Evolutionary conservation across 1,140 invertebrate species (phyloP), one percentile per base, ranked within the genome.

Genomic region (Zophobas atratus): DNA sequence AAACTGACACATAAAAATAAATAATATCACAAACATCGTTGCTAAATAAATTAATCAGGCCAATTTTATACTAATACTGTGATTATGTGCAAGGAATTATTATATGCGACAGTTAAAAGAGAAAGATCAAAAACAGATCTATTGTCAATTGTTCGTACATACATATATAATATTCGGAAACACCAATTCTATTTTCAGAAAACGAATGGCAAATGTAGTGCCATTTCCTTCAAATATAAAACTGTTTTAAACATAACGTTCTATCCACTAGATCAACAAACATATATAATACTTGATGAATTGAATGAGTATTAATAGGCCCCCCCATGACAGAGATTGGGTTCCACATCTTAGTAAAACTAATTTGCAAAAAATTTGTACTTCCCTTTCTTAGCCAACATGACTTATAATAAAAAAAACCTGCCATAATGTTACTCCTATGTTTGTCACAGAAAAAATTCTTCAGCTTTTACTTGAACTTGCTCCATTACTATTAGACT

Each of bases 11-110:
- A 77, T 8, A 34, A 49, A 51, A 77, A 56, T 55, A 77, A 77
- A 70, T 77, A 79, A 79, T 80, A 80, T 80, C 79, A 80, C 79
- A 80, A 80, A 74, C 60, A 75, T 75, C 75, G 76, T 77, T 77
- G 79, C 56, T 63, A 77, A 56, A 77, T 57, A 56, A 75, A 75
- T 55, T 6, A 75, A 43, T 56, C 51, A 55, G 51, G 55, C 48
- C 51, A 8, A 55, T 72, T 6, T 74, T 4, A 56, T 57, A 70
- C n/a, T 71, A 49, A 73, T 46, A 73, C 36, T 51, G 41, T 71
- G 43, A 46, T 8, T 46, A 20, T 51, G 49, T 51, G 49, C 49
- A 51, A 51, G 43, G 8, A 53, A 53, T 53, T 8, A 2, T 53
- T 53, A 63, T 39, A 5, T 5, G 39, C 36, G 39, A 63, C 57